These are phyloP conservation scores for Batillaria attramentaria DNA, from an alignment of 1,140 invertebrate species.

Conservation along the genomic window DNA sequence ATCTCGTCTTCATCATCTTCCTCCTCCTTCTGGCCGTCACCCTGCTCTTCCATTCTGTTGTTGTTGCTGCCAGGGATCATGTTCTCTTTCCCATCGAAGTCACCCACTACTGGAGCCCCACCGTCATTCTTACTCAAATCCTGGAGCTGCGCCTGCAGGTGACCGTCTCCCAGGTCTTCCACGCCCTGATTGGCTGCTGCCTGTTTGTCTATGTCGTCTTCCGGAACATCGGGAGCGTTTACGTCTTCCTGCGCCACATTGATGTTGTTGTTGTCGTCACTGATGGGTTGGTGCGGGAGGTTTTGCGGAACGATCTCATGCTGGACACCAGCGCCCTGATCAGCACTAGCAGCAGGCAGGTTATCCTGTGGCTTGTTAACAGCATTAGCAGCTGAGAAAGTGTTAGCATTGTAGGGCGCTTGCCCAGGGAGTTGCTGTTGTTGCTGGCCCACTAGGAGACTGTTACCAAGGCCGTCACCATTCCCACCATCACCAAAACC, in stretches of 20 bases:
- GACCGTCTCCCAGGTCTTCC: neutral
- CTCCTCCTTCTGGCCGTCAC: neutral
- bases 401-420: no score
- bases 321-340: neutral
- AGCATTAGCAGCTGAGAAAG: no score
- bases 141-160: slow-evolving; percentile 19
- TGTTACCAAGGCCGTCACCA: neutral
- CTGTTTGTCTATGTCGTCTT: slow-evolving; percentile 21
- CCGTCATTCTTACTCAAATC: neutral
- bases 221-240: neutral
- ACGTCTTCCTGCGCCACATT: neutral
- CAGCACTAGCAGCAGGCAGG: no score
- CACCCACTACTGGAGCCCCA: no score
- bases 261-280: neutral
- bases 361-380: no score
- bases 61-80: no score
- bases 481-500: neutral
- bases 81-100: no score
- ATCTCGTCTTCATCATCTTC: neutral
- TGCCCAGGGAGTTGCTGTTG: neutral
- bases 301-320: slow-evolving; percentile 19
- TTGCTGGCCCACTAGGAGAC: no score
- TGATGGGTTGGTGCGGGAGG: slow-evolving; percentile 1
- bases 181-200: slow-evolving; percentile 1
- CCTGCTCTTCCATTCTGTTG: neutral